Base-by-base conservation (phyloP, 2,888 invertebrate genomes). In the Drosophila nr. fundita region DNA sequence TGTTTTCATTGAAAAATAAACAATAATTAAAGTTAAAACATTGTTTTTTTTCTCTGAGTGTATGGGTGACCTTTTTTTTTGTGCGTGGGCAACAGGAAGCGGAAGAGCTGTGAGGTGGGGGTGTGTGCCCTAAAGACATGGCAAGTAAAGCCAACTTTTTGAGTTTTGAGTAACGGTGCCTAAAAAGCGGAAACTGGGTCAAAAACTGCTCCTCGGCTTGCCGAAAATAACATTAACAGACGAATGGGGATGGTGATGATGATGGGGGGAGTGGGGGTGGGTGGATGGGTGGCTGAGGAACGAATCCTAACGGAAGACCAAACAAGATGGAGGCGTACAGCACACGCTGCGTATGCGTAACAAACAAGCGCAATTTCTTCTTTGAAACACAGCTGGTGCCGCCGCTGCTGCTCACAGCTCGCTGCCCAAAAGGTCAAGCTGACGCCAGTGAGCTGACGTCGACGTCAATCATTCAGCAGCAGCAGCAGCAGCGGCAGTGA, bases 121-220 rank as follows among this genome's bases (percentile, higher is more conserved):
- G n/a, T 24, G 54, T 13, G 36, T 15, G 49, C 70, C 71, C 42
- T 67, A 66, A 76, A 68, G 70, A 76, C 66, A 67, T 62, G 70
- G 40, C 68, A 71, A 73, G 70, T 50, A 78, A 72, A 71, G 65
- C 73, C 34, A 54, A 62, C 71, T 65, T 68, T 69, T 80, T 63
- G 49, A 73, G 49, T 61, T 71, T 62, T 76, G 62, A 70, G 57
- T 68, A 71, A 70, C 55, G 76, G 70, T 90, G 82, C 83, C 83
- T 65, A 88, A 90, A 90, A 83, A 75, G 90, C 88, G 86, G 78
- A 90, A 87, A 87, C 80, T 87, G 74, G 87, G 90, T 87, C 86
- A 87, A 73, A 82, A 78, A 87, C 78, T 76, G 68, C 73, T 72
- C 7, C 36, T 6, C 18, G 18, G 68, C 57, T 63, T 71, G 73